Conservation (phyloP, 2,888 invertebrate species). For the Lasioglossum calceatum region DNA sequence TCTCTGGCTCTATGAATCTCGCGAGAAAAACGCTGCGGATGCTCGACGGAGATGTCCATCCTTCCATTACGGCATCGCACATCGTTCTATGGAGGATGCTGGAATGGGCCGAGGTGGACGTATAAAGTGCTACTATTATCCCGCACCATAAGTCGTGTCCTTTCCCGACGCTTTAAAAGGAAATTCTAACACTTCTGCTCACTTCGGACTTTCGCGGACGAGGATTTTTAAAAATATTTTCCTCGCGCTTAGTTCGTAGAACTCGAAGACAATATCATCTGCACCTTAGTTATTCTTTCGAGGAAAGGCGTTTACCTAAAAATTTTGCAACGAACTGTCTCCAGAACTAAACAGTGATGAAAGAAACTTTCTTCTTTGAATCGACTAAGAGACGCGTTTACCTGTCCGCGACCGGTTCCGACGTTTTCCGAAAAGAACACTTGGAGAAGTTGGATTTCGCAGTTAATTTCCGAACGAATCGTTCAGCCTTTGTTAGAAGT, state of each 20-base stretch:
- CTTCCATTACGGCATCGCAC: neutral
- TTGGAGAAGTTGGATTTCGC: slow-evolving; percentile 27
- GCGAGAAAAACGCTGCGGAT: neutral
- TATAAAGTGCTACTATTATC: neutral
- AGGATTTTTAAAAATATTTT: no score
- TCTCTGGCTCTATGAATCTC: neutral
- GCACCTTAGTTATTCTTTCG: no score
- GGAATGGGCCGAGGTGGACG: neutral
- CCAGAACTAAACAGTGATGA: neutral
- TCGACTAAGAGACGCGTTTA: neutral
- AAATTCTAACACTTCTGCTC: neutral
- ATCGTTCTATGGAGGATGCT: neutral
- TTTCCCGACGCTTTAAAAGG: neutral
- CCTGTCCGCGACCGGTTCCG: neutral
- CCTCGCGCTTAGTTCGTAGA: no score
- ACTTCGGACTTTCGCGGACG: neutral
- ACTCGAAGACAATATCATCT: no score
- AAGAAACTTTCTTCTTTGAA: no score
- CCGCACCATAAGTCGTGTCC: neutral
- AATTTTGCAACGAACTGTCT: no score
- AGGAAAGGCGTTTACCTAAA: no score
- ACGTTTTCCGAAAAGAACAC: neutral
- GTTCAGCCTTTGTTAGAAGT: slow-evolving; percentile 2
- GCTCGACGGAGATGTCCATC: neutral
- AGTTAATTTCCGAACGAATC: slow-evolving; percentile 46